Base-by-base conservation (phyloP, 2,797 vertebrate species). In the Coregonus ussuriensis region DNA sequence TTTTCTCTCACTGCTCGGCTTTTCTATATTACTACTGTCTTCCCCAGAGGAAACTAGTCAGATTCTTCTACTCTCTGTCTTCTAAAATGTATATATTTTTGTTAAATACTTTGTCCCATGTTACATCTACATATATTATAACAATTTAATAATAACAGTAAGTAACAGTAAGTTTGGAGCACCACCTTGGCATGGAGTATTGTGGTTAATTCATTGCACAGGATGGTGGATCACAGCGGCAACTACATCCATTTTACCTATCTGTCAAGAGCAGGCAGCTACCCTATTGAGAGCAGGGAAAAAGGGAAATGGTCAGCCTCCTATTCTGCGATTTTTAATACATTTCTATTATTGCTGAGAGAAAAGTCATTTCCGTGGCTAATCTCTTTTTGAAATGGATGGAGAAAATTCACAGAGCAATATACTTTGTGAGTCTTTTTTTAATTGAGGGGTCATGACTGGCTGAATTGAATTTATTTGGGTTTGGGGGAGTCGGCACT, bases 391-490 rank as follows among this genome's bases (percentile, higher is more conserved):
- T 78, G 69, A 79, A 85, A 87, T 13, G 47, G 66, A 84, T 65
- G 77, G 72, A 77, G 77, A 63, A 75, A 83, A 87, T 81, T 84
- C 84, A 85, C 74, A 74, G 74, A 82, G 84, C 86, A 79, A 87
- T 87, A 79, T 63, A 78, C 80, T 84, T 88, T 87, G 81, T 33
- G 33, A 72, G 69, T 87, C 79, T 77, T 65, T 80, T 88, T 89
- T 82, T 89, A 92, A 91, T 91, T 91, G 90, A 90, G 82, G 88
- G 88, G 88, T 91, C 84, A 84, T 82, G 75, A 82, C 66, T 41
- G 81, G 87, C 70, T 72, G 86, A 87, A 92, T 92, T 92, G 83
- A 76, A 90, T 88, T 86, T 75, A 72, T 85, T 37, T 56, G 78
- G 88, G 77, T 86, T 77, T 75, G 78, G 29, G 77, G 77, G 82